Evolutionary conservation across 2,888 invertebrate genomes (phyloP).

Genomic region (Watsonalla cultraria): DNA sequence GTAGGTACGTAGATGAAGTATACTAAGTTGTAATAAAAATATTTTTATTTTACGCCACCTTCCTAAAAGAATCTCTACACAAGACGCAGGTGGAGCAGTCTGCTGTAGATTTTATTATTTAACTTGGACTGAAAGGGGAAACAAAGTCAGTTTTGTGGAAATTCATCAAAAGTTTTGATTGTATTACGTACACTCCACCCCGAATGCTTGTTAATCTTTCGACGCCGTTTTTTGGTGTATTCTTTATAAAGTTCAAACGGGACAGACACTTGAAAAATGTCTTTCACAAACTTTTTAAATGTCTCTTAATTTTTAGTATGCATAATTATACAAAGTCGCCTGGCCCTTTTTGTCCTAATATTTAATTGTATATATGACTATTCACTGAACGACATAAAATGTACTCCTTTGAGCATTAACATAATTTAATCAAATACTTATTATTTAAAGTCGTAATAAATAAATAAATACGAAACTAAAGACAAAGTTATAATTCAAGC

Average conservation of each 20-base stretch:
- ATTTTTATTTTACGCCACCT: constrained; percentile 33
- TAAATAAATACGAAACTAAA: too few relatives aligned
- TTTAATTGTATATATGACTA: too few relatives aligned
- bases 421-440: too few relatives aligned
- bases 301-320: not conserved
- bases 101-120: constrained; percentile 62
- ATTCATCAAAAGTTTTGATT: constrained; percentile 77
- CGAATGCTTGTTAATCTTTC: constrained; percentile 62
- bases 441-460: too few relatives aligned
- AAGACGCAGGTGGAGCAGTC: constrained; percentile 42
- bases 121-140: constrained; percentile 66
- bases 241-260: constrained; percentile 31
- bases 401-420: too few relatives aligned
- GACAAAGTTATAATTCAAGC: too few relatives aligned
- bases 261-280: constrained; percentile 28
- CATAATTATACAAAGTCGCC: not conserved
- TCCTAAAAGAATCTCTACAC: constrained; percentile 38
- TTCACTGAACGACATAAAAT: too few relatives aligned
- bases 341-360: not conserved
- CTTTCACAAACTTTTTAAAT: constrained; percentile 7
- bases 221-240: constrained; percentile 37
- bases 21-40: constrained; percentile 20
- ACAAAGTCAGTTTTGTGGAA: constrained; percentile 68
- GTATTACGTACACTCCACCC: constrained; percentile 60
- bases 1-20: too few relatives aligned